These are phyloP conservation scores for Schizopygopsis malacanthus DNA, from an alignment of 2,797 vertebrate species.

Conservation along the genomic window DNA sequence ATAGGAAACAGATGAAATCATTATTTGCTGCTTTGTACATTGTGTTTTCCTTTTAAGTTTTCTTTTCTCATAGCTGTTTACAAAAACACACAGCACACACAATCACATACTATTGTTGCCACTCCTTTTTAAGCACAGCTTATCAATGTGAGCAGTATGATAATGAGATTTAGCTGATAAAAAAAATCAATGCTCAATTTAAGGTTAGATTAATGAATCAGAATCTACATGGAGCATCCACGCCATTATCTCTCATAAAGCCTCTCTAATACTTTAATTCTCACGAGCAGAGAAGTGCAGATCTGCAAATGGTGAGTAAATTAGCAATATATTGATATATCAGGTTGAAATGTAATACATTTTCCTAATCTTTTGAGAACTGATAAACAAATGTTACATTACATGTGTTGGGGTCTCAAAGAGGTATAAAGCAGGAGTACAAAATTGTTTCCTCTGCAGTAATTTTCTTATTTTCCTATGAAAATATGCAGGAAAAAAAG, in stretches of 20 bases:
- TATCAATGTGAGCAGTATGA: constrained; percentile 69
- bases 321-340: background rate
- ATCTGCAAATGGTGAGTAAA: constrained; percentile 1
- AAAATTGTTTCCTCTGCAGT: background rate
- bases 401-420: background rate
- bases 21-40: background rate
- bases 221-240: constrained; percentile 57
- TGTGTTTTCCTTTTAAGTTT: background rate
- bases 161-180: constrained; percentile 73
- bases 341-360: background rate
- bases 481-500: background rate
- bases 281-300: background rate
- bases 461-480: background rate
- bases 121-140: constrained; percentile 61
- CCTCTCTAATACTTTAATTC: constrained; percentile 18
- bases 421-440: background rate
- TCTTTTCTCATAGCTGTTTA: background rate
- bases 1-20: constrained; percentile 20
- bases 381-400: background rate
- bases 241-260: constrained; percentile 25
- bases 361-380: background rate
- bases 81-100: constrained; percentile 61
- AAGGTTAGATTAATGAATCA: constrained; percentile 74
- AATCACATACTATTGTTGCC: constrained; percentile 65
- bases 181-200: constrained; percentile 77